These are phyloP conservation scores for Microcebus ravelobensis DNA, from an alignment of 2,113 vertebrate genomes.

Conservation along the genomic window DNA sequence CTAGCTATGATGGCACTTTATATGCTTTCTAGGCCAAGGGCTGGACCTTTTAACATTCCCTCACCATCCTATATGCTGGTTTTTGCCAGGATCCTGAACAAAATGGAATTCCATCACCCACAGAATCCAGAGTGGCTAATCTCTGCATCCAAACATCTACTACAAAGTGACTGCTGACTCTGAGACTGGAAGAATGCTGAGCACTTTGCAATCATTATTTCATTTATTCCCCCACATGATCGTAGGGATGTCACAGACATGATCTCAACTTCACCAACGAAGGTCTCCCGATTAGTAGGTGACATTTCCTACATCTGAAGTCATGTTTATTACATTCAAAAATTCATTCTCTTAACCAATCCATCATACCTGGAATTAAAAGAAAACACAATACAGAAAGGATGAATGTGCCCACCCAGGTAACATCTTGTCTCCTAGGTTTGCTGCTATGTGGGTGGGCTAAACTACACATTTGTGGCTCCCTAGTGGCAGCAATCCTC, in stretches of 20 bases:
- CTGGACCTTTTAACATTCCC: rapidly evolving
- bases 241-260: background rate
- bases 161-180: background rate
- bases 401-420: background rate
- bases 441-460: background rate
- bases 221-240: background rate
- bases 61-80: rapidly evolving
- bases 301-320: background rate
- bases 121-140: background rate
- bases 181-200: background rate
- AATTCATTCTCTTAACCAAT: background rate
- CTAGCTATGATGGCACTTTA: rapidly evolving
- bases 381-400: background rate
- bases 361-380: background rate
- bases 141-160: background rate
- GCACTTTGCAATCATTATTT: background rate
- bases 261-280: background rate
- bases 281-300: background rate
- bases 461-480: background rate
- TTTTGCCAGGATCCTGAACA: background rate
- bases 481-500: background rate
- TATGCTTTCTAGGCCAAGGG: background rate
- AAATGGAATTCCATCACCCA: background rate
- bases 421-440: background rate
- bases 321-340: background rate